Percentiles rank a stretch among this genome's conserved stretches.
These are phyloP conservation scores for Trigoniulus corallinus DNA, from an alignment of 1,140 invertebrate genomes.

Conservation along the genomic window DNA sequence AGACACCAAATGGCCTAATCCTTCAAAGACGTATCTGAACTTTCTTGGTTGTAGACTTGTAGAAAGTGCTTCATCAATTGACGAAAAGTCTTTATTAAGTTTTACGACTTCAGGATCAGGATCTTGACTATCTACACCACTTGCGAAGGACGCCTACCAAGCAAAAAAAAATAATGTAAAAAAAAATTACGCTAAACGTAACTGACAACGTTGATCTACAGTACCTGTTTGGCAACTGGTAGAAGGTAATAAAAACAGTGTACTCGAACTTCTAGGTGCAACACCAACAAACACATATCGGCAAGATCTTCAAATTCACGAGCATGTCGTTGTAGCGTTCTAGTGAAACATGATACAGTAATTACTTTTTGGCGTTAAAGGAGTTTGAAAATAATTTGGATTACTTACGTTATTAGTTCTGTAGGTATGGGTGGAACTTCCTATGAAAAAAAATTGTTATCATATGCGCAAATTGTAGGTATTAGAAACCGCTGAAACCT, in stretches of 20 bases:
- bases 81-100: conserved; percentile 55
- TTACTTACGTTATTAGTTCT: neutral
- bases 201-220: neutral
- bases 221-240: conserved; percentile 42
- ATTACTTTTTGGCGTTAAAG: no score
- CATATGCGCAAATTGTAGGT: neutral
- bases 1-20: conserved; percentile 67
- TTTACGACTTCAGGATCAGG: conserved; percentile 64
- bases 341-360: no score
- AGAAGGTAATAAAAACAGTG: conserved; percentile 86
- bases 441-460: neutral
- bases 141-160: conserved; percentile 23
- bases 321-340: conserved; percentile 39
- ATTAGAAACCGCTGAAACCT: neutral
- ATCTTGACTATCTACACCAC: conserved; percentile 41
- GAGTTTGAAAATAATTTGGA: neutral
- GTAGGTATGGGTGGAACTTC: conserved; percentile 4
- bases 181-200: neutral
- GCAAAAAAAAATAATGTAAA: neutral
- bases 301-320: conserved; percentile 71
- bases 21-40: conserved; percentile 84
- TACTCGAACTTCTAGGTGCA: conserved; percentile 85
- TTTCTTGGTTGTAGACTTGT: conserved; percentile 56
- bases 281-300: conserved; percentile 71
- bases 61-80: conserved; percentile 60